Evolutionary conservation across 2,888 invertebrate genomes (phyloP).

Genomic region (Glaucopsyche alexis): DNA sequence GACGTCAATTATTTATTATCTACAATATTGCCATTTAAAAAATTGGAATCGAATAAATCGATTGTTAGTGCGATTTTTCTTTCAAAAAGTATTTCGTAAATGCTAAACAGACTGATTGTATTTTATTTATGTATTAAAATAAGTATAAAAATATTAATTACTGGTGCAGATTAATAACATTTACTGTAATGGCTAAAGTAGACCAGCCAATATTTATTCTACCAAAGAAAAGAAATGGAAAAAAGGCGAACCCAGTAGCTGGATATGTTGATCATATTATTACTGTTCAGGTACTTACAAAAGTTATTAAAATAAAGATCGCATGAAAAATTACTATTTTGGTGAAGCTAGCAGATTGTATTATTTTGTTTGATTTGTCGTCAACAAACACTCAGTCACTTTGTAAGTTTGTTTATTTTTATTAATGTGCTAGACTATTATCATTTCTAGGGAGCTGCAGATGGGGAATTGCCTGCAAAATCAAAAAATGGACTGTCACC

Average conservation of each 20-base stretch:
- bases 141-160: background rate
- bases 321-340: background rate
- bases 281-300: constrained; percentile 74
- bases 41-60: background rate
- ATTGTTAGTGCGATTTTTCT: background rate
- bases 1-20: background rate
- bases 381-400: background rate
- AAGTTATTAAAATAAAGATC: background rate
- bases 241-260: constrained; percentile 70
- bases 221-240: constrained; percentile 80
- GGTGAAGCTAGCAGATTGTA: background rate
- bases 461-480: constrained; percentile 66
- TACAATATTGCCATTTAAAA: background rate
- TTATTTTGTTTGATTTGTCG: background rate
- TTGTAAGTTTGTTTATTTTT: constrained; percentile 1
- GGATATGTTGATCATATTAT: constrained; percentile 83
- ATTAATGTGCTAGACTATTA: background rate
- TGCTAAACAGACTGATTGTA: background rate
- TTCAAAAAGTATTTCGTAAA: background rate
- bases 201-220: constrained; percentile 80
- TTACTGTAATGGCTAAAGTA: constrained; percentile 59
- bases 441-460: constrained; percentile 61
- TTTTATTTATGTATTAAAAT: background rate
- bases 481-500: constrained; percentile 71
- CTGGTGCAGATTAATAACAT: constrained; percentile 4